Conservation (phyloP, 1,140 invertebrate species). For the Brachionus rotundiformis region DNA sequence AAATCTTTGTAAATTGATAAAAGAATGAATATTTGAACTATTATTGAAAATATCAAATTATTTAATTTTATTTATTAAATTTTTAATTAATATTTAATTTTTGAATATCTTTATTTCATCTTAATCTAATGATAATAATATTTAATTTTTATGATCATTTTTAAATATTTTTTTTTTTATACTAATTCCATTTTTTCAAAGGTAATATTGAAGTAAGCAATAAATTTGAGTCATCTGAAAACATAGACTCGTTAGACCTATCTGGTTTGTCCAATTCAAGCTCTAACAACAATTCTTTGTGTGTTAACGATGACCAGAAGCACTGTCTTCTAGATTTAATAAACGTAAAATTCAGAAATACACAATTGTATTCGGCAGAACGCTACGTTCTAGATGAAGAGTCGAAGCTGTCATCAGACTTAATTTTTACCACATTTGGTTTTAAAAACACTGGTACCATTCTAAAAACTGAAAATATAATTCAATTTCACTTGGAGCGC, state of each 20-base stretch:
- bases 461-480: slow-evolving; percentile 71
- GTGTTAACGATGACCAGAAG: slow-evolving; percentile 54
- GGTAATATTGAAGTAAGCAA: slow-evolving; percentile 79
- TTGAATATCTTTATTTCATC: no score
- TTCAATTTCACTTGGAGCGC: slow-evolving; percentile 77
- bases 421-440: slow-evolving; percentile 10
- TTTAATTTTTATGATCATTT: no score
- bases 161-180: neutral
- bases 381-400: slow-evolving; percentile 50
- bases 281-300: slow-evolving; percentile 2
- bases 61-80: neutral
- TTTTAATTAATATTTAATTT: no score
- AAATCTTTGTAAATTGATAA: no score
- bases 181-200: slow-evolving; percentile 63
- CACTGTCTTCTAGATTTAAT: slow-evolving; percentile 75
- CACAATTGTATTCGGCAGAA: slow-evolving; percentile 76
- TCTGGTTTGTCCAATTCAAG: slow-evolving; percentile 15
- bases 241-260: slow-evolving; percentile 54
- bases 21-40: no score
- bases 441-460: slow-evolving; percentile 13
- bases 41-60: no score
- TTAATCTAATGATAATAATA: no score
- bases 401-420: neutral
- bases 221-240: slow-evolving; percentile 64
- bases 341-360: slow-evolving; percentile 75